Evolutionary conservation across 2,797 vertebrate genomes (phyloP), one percentile per base, ranked within the genome.

Genomic region (Liasis olivaceus): DNA sequence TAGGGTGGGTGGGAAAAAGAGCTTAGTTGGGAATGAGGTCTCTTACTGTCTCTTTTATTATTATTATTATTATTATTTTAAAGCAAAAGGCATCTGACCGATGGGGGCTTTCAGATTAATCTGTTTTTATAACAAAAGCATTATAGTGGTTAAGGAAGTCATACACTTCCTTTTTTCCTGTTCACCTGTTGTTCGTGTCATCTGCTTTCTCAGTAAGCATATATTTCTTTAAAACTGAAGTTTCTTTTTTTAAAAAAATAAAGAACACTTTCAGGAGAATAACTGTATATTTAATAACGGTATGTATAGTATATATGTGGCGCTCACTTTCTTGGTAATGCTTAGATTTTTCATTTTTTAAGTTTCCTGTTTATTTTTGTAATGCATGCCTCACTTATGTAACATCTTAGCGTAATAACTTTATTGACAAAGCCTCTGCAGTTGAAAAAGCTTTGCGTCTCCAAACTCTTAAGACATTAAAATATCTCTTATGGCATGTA

Each of bases 1-100:
- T 94, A 86, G 88, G 81, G 93, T 89, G 93, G 94, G 91, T 89
- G 93, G 94, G 91, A 94, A 94, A 93, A 95, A 85, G 62, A 84
- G 90, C 85, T 81, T 93, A n/a, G 86, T 89, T 66, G 88, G 66
- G 88, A 89, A 20, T 77, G 42, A 63, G 54, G 89, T 54, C 26
- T 77, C 15, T 22, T 12, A 77, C 20, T 14, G 36, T 17, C n/a
- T 13, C 26, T 91, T 15, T n/a, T n/a, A n/a, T n/a, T n/a, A n/a
- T 66, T 59, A 47, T 77, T 11, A 31, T 31, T 56, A 36, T 13
- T 58, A 63, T 93, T 94, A 54, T 26, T 93, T 88, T 64, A 60
- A 28, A 20, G 90, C 77, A 72, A 81, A 11, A 36, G 13, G 2
- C 36, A 89, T n/a, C 90, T 91, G 85, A 54, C 88, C 62, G 77